Evolutionary conservation across 2,888 invertebrate species (phyloP), one percentile per base, ranked within the genome.

Genomic region (Drosophila testacea): DNA sequence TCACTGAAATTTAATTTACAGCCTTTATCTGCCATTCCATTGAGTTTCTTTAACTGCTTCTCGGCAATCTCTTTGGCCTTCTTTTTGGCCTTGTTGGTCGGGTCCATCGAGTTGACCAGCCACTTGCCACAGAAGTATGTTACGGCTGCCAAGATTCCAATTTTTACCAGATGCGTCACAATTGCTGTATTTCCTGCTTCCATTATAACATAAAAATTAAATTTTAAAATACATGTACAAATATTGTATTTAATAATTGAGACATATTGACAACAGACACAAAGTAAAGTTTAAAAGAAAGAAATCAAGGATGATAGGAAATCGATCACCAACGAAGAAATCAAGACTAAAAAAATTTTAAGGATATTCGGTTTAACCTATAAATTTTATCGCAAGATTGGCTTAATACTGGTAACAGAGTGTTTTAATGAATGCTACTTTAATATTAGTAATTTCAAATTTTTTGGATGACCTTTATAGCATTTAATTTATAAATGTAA

Each of bases 61-160:
- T 96, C 94, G 51, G 97, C 97, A 93, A 95, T 94, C 90, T 96
- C 95, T 87, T 96, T 96, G 0, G 98, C 97, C 89, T 96, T 96
- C 90, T 96, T 96, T 90, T 97, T 97, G 84, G 96, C 96, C 91
- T 96, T 96, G 68, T 95, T 95, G 0, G 97, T 98, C 0, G 98
- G 98, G 92, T 98, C 98, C 86, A 98, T 94, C 88, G 97, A 96
- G 90, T 96, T 96, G 85, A 97, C 95, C 71, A 98, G 94, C 96
- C 97, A 97, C 94, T 96, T 97, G 89, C 98, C 95, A 46, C 96
- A 96, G 90, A 96, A 95, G 93, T 96, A 98, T 52, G 98, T 96
- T 47, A 97, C 95, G 16, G 96, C 96, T 27, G 96, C 95, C 55
- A 96, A 95, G 1, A 80, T 48, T 11, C 85, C 77, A 47, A 77